Percentiles rank a stretch among this genome's conserved stretches.
phyloP scores from a whole-genome alignment of 2,113 vertebrate species.

The Leuciscus idus region DNA sequence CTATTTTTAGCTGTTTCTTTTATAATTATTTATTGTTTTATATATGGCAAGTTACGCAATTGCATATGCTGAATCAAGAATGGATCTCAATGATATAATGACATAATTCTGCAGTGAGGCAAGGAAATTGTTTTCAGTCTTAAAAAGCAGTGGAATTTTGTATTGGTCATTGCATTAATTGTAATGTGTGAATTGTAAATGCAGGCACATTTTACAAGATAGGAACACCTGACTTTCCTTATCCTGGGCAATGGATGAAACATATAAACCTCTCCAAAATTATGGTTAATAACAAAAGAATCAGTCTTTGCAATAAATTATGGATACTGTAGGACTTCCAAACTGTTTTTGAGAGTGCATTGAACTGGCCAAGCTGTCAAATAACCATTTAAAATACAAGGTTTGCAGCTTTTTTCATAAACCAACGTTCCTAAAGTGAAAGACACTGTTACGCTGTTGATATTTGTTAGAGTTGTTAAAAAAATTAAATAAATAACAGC shows the following conservation, averaged over 20 bases:
- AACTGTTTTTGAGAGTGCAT: not conserved
- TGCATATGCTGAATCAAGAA: not conserved
- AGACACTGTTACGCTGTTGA: not conserved
- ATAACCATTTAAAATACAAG: not conserved
- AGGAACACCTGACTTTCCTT: not conserved
- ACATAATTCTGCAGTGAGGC: not conserved
- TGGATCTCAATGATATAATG: not conserved
- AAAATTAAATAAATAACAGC: not conserved
- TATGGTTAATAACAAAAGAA: not conserved
- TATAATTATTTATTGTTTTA: too few relatives aligned
- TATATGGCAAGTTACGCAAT: too few relatives aligned
- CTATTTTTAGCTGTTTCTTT: not conserved
- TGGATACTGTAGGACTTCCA: not conserved
- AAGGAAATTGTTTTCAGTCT: not conserved
- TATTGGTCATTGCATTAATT: too few relatives aligned
- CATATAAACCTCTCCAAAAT: not conserved
- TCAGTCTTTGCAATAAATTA: not conserved
- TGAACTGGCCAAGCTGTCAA: not conserved
- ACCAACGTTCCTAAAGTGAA: not conserved
- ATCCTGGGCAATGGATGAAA: not conserved
- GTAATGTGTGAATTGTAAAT: too few relatives aligned
- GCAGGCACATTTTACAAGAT: too few relatives aligned
- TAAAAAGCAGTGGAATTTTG: not conserved
- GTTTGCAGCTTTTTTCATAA: not conserved
- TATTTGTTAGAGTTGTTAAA: not conserved